Base-by-base conservation (phyloP, 2,888 invertebrate species). In the Helobdella robusta region DNA sequence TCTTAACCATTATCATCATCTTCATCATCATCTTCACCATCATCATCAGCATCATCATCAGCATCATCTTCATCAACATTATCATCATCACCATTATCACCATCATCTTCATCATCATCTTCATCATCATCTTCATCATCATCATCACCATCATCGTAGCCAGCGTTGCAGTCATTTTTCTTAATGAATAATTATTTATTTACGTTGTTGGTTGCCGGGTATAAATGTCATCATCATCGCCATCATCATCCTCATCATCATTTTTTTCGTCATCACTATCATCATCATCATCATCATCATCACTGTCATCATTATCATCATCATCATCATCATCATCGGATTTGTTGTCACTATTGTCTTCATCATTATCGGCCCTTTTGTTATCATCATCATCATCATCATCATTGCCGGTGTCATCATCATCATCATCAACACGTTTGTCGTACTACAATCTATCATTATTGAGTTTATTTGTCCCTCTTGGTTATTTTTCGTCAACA, bases 41-140 rank as follows among this genome's bases (percentile, higher is more conserved):
- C 54, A 20, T 54, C 54, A 54, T 54, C 54, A 54, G 23, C 54
- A 20, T 54, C 54, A 54, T 54, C 54, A n/a, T n/a, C 54, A 25
- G 23, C 54, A 20, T 3, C 54, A 18, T 54, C 5, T 20, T 54
- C 54, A 20, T 3, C 54, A 3, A 28, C 54, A 20, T 2, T 30
- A 54, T 54, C 54, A 30, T 30, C 56, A 56, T 56, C 56, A 56
- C 32, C 28, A 56, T 30, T 32, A 56, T 56, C 56, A 56, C 32
- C 56, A 56, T 56, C 56, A 30, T 56, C 28, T 30, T 30, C 56
- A 56, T 56, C 56, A 2, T 18, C 56, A 54, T 54, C 54, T 28
- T 54, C 54, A 25, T 54, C 54, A 54, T 20, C 54, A 1, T 56
- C 32, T 8, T 56, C 56, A 1, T 56, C 56, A 20, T 56, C 56